Percentiles rank a stretch among this genome's conserved stretches.
phyloP scores from a whole-genome alignment of 1,140 invertebrate species.

The Drosophila sproati region DNA sequence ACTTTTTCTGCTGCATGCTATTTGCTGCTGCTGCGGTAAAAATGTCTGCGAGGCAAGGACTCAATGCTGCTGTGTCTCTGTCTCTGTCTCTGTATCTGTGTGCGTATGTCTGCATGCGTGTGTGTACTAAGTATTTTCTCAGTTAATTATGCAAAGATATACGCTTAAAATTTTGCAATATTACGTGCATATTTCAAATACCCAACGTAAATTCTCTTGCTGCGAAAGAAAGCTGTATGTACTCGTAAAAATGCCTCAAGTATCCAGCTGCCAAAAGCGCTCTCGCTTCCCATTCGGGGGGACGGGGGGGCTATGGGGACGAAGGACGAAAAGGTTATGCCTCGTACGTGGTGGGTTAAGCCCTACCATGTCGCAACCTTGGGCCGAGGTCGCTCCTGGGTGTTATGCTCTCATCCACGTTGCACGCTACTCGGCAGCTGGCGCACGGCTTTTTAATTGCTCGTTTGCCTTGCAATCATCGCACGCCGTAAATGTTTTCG shows the following conservation, averaged over 20 bases:
- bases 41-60: constrained; percentile 68
- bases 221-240: constrained; percentile 54
- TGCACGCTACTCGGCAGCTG: constrained; percentile 36
- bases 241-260: constrained; percentile 71
- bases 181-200: constrained; percentile 83
- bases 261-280: constrained; percentile 42
- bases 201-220: constrained; percentile 49
- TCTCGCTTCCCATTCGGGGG: background rate
- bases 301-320: background rate
- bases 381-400: constrained; percentile 21
- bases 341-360: constrained; percentile 57
- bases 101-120: constrained; percentile 32
- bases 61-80: constrained; percentile 17
- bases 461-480: constrained; percentile 80
- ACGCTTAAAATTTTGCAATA: constrained; percentile 83
- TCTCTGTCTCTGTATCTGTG: background rate
- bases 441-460: constrained; percentile 76
- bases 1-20: constrained; percentile 56
- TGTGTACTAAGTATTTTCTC: constrained; percentile 77
- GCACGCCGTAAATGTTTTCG: constrained; percentile 71
- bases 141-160: constrained; percentile 83
- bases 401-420: background rate
- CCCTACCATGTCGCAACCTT: constrained; percentile 46
- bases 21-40: constrained; percentile 73
- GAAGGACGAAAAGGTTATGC: constrained; percentile 47